A percentile compares a stretch with the other conserved stretches of the same genome.
Evolutionary conservation across 1,140 invertebrate species (phyloP).

Genomic region (Lordiphosa clarofinis): DNA sequence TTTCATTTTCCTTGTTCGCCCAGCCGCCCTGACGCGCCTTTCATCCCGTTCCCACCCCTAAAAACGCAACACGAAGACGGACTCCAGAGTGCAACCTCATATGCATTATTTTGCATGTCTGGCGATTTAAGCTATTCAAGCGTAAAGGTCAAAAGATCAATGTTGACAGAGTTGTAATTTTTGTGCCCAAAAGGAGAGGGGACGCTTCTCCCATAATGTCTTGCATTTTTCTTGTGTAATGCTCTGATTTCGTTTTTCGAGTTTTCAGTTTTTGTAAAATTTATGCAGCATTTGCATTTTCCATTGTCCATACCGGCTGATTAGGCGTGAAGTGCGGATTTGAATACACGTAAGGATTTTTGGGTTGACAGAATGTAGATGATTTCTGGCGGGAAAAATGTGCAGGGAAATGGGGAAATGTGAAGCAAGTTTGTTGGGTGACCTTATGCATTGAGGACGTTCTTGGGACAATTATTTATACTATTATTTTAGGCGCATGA

Average conservation of each 20-base stretch:
- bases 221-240: conserved; percentile 47
- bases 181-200: conserved; percentile 6
- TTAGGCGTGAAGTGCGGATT: conserved; percentile 73
- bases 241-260: conserved; percentile 55
- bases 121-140: conserved; percentile 64
- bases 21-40: conserved; percentile 36
- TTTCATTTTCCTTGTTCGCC: conserved; percentile 17
- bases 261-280: conserved; percentile 34
- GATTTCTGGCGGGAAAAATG: conserved; percentile 53
- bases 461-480: too few species aligned
- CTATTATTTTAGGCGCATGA: too few species aligned
- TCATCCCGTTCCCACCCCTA: conserved; percentile 56
- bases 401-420: background rate
- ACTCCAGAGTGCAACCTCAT: conserved; percentile 49
- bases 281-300: conserved; percentile 54
- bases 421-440: too few species aligned
- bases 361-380: conserved; percentile 25
- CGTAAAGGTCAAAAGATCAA: conserved; percentile 75
- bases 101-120: conserved; percentile 77
- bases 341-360: conserved; percentile 45
- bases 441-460: too few species aligned
- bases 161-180: conserved; percentile 51
- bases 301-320: conserved; percentile 55
- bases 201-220: conserved; percentile 31
- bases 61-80: conserved; percentile 8